Percentiles rank a stretch among this genome's conserved stretches.
phyloP scores from a whole-genome alignment of 2,888 invertebrate species.

The Folsomia candida region DNA sequence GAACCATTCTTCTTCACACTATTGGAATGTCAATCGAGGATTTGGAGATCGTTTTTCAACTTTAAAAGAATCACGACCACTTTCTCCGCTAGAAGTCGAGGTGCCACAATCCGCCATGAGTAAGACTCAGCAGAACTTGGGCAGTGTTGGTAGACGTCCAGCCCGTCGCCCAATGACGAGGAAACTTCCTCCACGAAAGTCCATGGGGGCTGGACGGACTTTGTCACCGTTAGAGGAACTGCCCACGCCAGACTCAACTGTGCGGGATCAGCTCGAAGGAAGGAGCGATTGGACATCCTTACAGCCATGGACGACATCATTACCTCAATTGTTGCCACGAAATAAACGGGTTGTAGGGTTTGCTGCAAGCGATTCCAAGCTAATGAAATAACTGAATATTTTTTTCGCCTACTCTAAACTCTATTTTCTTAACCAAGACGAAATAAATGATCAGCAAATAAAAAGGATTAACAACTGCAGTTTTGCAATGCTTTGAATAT shows the following conservation, averaged over 20 bases:
- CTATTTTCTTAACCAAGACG: too few species aligned
- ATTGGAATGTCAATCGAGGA: not conserved
- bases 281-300: not conserved
- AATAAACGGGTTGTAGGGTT: too few species aligned
- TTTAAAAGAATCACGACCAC: conserved; percentile 27
- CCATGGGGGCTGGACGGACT: conserved; percentile 14
- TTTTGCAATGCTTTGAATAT: too few species aligned
- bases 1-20: not conserved
- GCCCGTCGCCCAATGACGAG: conserved; percentile 16
- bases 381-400: too few species aligned
- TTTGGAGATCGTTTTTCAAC: conserved; percentile 7
- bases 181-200: not conserved
- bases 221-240: conserved; percentile 34
- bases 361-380: too few species aligned
- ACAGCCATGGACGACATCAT: not conserved
- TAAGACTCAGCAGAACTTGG: not conserved
- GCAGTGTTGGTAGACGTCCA: conserved; percentile 16
- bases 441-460: too few species aligned
- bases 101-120: not conserved
- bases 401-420: too few species aligned
- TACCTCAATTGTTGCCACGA: too few species aligned
- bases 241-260: conserved; percentile 28
- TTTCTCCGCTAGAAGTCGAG: conserved; percentile 32
- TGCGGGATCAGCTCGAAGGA: not conserved
- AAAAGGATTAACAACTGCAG: too few species aligned